A percentile compares a stretch with the other conserved stretches of the same genome.
Evolutionary conservation across 2,888 invertebrate genomes (phyloP).

Genomic region (Lasioglossum leucozonium): DNA sequence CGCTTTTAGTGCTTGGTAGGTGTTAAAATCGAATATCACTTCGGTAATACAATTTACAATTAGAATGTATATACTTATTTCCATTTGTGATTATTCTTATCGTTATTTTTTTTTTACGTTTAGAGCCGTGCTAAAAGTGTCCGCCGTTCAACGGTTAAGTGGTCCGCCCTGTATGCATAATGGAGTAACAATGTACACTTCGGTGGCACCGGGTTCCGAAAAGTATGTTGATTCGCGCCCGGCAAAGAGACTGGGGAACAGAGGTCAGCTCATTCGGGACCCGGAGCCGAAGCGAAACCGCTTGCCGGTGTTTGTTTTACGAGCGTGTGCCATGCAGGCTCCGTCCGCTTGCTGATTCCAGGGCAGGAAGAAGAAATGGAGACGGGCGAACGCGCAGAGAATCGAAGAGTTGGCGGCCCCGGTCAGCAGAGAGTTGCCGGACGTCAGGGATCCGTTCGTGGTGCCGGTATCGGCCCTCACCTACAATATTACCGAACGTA

Average conservation of each 20-base stretch:
- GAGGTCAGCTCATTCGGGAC: background rate
- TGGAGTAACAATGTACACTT: background rate
- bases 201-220: background rate
- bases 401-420: constrained; percentile 69
- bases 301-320: background rate
- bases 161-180: background rate
- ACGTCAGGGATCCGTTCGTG: constrained; percentile 65
- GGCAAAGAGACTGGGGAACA: background rate
- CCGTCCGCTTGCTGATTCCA: constrained; percentile 36
- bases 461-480: constrained; percentile 71
- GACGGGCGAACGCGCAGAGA: constrained; percentile 57
- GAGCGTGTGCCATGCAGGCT: background rate
- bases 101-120: too few species aligned
- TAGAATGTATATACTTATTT: too few species aligned
- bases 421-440: constrained; percentile 28
- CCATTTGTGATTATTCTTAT: too few species aligned
- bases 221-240: background rate
- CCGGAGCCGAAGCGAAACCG: background rate
- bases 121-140: too few species aligned
- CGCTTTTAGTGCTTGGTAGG: too few species aligned
- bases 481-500: constrained; percentile 68
- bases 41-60: too few species aligned
- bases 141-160: too few species aligned
- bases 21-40: too few species aligned
- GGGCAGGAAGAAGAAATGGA: constrained; percentile 58